A percentile compares a stretch with the other conserved stretches of the same genome.
Evolutionary conservation across 2,888 invertebrate genomes (phyloP).

Genomic region (Gastracanthus pulcherrimus): DNA sequence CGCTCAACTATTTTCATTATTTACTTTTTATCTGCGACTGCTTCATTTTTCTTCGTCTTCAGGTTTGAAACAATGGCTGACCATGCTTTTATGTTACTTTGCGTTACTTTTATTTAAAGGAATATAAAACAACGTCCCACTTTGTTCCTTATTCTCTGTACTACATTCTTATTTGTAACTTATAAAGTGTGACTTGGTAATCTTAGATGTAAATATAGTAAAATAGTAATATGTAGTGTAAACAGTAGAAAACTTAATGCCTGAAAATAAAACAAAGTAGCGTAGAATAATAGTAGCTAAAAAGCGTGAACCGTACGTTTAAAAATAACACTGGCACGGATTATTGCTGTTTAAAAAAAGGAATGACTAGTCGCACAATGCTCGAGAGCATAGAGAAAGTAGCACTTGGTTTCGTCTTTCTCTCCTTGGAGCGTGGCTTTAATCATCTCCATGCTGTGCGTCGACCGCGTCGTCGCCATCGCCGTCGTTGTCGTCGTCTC

Average conservation of each 20-base stretch:
- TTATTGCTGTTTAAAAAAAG: constrained; percentile 8
- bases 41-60: not conserved
- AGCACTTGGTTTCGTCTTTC: constrained; percentile 6
- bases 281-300: not conserved
- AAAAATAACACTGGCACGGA: constrained; percentile 6
- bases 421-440: not conserved
- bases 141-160: too few relatives aligned
- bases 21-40: not conserved
- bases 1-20: not conserved
- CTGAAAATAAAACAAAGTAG: not conserved
- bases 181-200: not conserved
- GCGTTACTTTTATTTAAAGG: too few relatives aligned
- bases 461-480: not conserved
- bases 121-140: too few relatives aligned
- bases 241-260: too few relatives aligned
- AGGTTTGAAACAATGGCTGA: not conserved
- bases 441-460: constrained; percentile 25
- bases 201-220: not conserved
- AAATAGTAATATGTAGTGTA: not conserved
- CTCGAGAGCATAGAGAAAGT: not conserved
- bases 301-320: not conserved
- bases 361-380: not conserved
- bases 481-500: not conserved
- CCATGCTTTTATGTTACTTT: not conserved
- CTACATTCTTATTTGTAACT: too few relatives aligned